Percentiles rank a stretch among this genome's conserved stretches.
These are phyloP conservation scores for Ceratosolen solmsi DNA, from an alignment of 1,140 invertebrate genomes.

Conservation along the genomic window DNA sequence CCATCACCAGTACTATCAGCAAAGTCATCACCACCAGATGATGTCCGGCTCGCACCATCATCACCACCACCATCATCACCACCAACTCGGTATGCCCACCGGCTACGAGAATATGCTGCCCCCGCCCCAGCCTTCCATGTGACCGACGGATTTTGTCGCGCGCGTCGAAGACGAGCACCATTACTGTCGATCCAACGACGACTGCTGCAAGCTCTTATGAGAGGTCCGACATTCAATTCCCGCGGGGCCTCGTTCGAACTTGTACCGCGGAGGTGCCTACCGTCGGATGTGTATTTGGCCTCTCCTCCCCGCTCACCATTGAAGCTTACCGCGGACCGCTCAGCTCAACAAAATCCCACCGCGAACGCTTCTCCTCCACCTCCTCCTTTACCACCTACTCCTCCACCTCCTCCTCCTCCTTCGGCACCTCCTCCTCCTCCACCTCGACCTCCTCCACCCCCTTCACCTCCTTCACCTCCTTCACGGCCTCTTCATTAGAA, in stretches of 20 bases:
- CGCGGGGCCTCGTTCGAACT: neutral
- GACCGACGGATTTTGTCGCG: slow-evolving; percentile 57
- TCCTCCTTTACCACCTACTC: neutral
- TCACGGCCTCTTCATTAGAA: too few relatives aligned
- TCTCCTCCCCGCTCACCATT: too few relatives aligned
- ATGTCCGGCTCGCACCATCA: slow-evolving; percentile 65
- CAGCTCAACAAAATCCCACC: too few relatives aligned
- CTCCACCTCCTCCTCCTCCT: neutral
- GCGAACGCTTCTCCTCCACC: too few relatives aligned
- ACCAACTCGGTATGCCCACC: slow-evolving; percentile 66
- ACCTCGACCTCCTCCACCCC: too few relatives aligned
- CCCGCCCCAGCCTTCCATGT: slow-evolving; percentile 70
- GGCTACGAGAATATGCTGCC: slow-evolving; percentile 71
- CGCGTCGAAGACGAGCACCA: slow-evolving; percentile 2
- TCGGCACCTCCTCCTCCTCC: too few relatives aligned
- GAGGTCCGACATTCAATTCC: neutral
- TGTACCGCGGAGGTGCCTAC: too few relatives aligned
- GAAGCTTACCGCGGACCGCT: too few relatives aligned
- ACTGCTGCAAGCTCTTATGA: slow-evolving; percentile 24
- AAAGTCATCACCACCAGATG: slow-evolving; percentile 69
- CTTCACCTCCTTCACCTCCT: too few relatives aligned
- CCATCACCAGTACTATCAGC: slow-evolving; percentile 71
- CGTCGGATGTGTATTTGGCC: too few relatives aligned
- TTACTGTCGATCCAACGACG: neutral
- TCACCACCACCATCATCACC: slow-evolving; percentile 69